Percentiles rank a stretch among this genome's conserved stretches.
Conservation (phyloP, 2,888 invertebrate genomes). For the Pocota personata region DNA sequence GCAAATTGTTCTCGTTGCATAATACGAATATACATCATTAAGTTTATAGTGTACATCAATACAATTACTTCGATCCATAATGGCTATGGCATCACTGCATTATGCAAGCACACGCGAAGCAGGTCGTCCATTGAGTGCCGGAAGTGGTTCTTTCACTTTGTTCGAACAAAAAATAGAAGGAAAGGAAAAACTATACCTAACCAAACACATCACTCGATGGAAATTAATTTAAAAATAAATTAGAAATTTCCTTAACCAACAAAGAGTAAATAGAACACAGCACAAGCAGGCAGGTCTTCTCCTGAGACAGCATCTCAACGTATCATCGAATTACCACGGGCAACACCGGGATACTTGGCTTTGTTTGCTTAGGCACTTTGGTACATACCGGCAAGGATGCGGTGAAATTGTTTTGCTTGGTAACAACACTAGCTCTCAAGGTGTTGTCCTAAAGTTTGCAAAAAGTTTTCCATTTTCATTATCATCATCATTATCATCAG, state of each 20-base stretch:
- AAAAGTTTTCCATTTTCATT: slow-evolving; percentile 48
- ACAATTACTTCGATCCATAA: slow-evolving; percentile 57
- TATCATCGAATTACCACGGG: slow-evolving; percentile 34
- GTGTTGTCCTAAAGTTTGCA: slow-evolving; percentile 51
- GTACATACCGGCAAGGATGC: slow-evolving; percentile 20
- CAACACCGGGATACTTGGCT: slow-evolving; percentile 19
- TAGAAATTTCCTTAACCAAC: slow-evolving; percentile 37
- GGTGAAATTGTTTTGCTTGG: slow-evolving; percentile 51
- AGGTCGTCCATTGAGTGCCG: slow-evolving; percentile 9
- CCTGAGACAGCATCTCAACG: slow-evolving; percentile 23
- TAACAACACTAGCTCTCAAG: slow-evolving; percentile 38
- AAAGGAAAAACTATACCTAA: slow-evolving; percentile 8
- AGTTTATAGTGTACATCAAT: slow-evolving; percentile 45
- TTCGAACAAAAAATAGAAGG: neutral
- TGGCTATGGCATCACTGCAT: slow-evolving; percentile 49
- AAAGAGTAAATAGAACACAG: slow-evolving; percentile 29
- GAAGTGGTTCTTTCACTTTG: slow-evolving; percentile 37
- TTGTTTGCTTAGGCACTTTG: slow-evolving; percentile 49
- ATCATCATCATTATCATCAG: slow-evolving; percentile 41
- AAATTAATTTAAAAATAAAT: slow-evolving; percentile 63
- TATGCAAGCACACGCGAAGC: slow-evolving; percentile 50
- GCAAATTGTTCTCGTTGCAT: slow-evolving; percentile 24
- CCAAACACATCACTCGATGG: slow-evolving; percentile 40
- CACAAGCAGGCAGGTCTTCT: neutral
- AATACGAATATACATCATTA: slow-evolving; percentile 29